A percentile compares a stretch with the other conserved stretches of the same genome.
phyloP scores from a whole-genome alignment of 2,888 invertebrate genomes.

The Harpalus rufipes region DNA sequence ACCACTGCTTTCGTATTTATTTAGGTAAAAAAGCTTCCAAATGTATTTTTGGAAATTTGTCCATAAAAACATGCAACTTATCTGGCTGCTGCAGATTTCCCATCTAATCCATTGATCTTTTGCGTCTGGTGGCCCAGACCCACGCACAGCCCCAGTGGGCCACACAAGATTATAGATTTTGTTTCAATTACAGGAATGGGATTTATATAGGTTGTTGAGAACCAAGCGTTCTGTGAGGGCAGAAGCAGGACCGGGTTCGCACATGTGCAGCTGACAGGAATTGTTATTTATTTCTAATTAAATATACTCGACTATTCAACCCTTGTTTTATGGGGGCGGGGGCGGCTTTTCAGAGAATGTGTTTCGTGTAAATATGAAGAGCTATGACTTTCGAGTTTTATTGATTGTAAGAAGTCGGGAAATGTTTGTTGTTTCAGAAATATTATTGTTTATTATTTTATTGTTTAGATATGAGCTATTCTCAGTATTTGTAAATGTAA shows the following conservation, averaged over 20 bases:
- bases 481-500: no score
- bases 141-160: neutral
- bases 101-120: slow-evolving; percentile 21
- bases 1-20: no score
- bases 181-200: slow-evolving; percentile 64
- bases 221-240: slow-evolving; percentile 21
- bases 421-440: no score
- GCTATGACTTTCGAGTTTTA: neutral
- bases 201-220: slow-evolving; percentile 62
- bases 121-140: neutral
- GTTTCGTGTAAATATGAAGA: neutral
- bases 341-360: neutral
- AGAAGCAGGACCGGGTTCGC: neutral
- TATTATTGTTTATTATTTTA: no score
- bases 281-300: slow-evolving; percentile 57
- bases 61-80: neutral
- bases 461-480: no score
- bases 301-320: slow-evolving; percentile 18
- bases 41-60: neutral
- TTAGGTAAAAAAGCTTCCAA: no score
- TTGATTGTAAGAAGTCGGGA: no score
- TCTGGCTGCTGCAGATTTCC: neutral
- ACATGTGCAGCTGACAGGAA: slow-evolving; percentile 49
- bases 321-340: neutral
- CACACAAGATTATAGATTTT: slow-evolving; percentile 62